A percentile compares a stretch with the other conserved stretches of the same genome.
Conservation (phyloP, 2,113 vertebrate species). For the Strix uralensis region DNA sequence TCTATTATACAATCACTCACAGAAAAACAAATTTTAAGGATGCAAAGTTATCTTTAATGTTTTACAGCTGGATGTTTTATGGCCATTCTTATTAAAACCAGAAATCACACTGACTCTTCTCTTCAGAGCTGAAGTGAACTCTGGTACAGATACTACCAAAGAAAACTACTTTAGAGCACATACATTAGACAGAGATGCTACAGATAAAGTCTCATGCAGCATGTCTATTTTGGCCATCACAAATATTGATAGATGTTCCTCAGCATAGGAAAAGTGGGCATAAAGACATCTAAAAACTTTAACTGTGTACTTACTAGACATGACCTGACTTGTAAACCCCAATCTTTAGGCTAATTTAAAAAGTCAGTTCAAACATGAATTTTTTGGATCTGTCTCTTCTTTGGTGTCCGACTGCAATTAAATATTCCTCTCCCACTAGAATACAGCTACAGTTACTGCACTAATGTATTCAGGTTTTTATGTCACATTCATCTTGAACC, state of each 20-base stretch:
- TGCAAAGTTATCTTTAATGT: not conserved
- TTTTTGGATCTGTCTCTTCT: not conserved
- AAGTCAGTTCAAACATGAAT: not conserved
- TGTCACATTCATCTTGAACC: slow-evolving; percentile 5
- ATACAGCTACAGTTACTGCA: not conserved
- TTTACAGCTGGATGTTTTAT: slow-evolving; percentile 26
- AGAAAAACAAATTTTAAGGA: not conserved
- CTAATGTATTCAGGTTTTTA: slow-evolving; percentile 21
- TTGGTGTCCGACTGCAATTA: slow-evolving; percentile 12
- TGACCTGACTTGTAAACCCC: not conserved
- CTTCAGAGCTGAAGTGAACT: not conserved
- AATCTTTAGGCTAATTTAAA: not conserved
- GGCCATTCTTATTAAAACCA: not conserved
- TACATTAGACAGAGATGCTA: not conserved
- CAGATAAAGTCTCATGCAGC: not conserved
- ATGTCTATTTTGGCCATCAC: not conserved
- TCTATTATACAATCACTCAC: not conserved
- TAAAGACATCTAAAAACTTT: not conserved
- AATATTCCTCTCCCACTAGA: not conserved
- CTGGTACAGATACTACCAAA: not conserved
- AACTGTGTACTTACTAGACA: not conserved
- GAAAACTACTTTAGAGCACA: not conserved
- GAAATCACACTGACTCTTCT: not conserved
- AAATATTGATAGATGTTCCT: not conserved
- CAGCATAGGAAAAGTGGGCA: not conserved